Evolutionary conservation across 2,888 invertebrate species (phyloP).

Genomic region (Epirrhoe tristata): DNA sequence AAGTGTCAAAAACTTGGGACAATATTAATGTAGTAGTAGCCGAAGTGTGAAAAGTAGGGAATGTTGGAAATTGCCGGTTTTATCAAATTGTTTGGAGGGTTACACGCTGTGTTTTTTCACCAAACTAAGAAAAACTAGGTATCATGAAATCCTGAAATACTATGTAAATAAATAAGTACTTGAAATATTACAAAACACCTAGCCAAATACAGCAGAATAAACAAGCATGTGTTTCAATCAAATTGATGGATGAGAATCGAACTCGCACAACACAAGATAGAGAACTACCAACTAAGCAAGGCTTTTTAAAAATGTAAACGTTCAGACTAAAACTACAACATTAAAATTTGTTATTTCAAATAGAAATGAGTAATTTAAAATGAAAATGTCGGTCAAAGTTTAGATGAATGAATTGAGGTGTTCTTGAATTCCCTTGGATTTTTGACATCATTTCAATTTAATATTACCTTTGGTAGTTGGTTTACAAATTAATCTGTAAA

Average conservation of each 20-base stretch:
- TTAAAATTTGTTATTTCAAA: constrained; percentile 26
- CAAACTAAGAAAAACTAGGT: too few relatives aligned
- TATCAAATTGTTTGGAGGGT: neutral
- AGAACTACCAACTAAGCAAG: too few relatives aligned
- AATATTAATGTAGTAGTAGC: constrained; percentile 23
- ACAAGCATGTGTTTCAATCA: too few relatives aligned
- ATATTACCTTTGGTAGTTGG: neutral
- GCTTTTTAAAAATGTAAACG: neutral
- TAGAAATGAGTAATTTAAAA: constrained; percentile 35
- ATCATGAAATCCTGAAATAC: too few relatives aligned
- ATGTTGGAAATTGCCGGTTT: neutral
- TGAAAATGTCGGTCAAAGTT: constrained; percentile 24
- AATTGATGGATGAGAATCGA: too few relatives aligned
- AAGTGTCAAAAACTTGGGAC: constrained; percentile 25
- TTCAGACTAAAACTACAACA: constrained; percentile 10
- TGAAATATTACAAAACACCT: too few relatives aligned
- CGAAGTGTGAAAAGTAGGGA: neutral
- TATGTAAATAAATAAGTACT: too few relatives aligned
- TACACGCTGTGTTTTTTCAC: too few relatives aligned
- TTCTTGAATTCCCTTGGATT: constrained; percentile 3
- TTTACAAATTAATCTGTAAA: neutral
- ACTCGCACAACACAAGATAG: too few relatives aligned
- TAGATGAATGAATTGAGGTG: constrained; percentile 27
- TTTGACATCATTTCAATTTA: constrained; percentile 2
- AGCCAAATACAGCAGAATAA: too few relatives aligned